These are phyloP conservation scores for Cydia fagiglandana DNA, from an alignment of 1,140 invertebrate genomes.

Conservation along the genomic window DNA sequence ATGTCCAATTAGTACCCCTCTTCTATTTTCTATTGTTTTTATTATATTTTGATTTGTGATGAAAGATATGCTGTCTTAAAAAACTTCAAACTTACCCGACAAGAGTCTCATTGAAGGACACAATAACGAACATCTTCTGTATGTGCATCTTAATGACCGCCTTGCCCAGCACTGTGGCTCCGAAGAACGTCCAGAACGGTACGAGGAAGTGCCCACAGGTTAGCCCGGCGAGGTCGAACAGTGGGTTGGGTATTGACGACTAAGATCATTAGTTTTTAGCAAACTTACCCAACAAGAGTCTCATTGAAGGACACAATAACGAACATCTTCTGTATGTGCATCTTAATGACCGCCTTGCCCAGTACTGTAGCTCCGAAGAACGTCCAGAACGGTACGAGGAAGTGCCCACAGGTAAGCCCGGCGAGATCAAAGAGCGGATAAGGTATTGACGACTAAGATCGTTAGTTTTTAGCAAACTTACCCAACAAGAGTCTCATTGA, in stretches of 20 bases:
- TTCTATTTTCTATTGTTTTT: no score
- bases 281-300: conserved; percentile 88
- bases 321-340: conserved; percentile 99
- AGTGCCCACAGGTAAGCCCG: conserved; percentile 99
- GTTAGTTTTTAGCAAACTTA: no score
- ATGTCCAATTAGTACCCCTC: no score
- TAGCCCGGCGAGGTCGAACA: conserved; percentile 99
- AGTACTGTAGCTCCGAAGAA: conserved; percentile 99
- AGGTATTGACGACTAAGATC: conserved; percentile 98
- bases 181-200: conserved; percentile 99
- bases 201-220: conserved; percentile 99
- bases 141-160: conserved; percentile 99
- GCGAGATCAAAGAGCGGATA: conserved; percentile 99
- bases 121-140: conserved; percentile 97
- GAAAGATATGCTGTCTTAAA: no score
- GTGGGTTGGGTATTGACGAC: conserved; percentile 99
- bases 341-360: conserved; percentile 99
- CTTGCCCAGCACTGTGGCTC: conserved; percentile 98
- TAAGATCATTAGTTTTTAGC: no score
- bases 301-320: conserved; percentile 84
- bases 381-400: conserved; percentile 99
- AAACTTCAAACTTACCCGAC: conserved; percentile 92
- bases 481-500: conserved; percentile 85
- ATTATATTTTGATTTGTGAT: no score
- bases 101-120: conserved; percentile 79